Conservation (phyloP, 2,113 vertebrate species). For the Hystrix brachyura region DNA sequence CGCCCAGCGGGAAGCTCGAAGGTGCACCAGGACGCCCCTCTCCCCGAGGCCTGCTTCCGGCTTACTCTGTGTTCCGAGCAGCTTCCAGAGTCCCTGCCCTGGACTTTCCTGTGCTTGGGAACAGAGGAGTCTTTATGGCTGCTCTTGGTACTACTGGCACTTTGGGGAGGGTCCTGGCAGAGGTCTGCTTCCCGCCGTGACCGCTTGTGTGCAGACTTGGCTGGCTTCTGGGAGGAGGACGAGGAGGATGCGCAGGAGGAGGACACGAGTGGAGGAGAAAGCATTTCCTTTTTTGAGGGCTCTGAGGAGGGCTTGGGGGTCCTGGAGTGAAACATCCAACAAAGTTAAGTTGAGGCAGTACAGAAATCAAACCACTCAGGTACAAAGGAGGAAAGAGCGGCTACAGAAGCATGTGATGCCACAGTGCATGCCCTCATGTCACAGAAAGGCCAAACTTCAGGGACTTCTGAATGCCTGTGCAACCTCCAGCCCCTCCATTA, state of each 20-base stretch:
- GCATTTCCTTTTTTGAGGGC: slow-evolving; percentile 85
- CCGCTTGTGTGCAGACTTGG: slow-evolving; percentile 86
- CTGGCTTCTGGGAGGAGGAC: slow-evolving; percentile 79
- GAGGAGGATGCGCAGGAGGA: neutral
- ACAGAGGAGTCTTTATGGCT: slow-evolving; percentile 76
- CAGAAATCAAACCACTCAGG: neutral
- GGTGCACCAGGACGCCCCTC: rapidly evolving
- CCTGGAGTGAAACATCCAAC: slow-evolving; percentile 82
- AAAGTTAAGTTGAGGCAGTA: neutral
- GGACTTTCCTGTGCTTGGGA: slow-evolving; percentile 90
- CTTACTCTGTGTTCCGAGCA: slow-evolving; percentile 85
- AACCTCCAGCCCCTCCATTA: neutral
- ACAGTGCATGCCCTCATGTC: neutral
- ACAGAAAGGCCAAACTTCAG: neutral
- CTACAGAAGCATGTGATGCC: neutral
- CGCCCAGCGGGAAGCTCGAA: neutral
- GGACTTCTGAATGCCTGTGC: neutral
- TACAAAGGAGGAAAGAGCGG: neutral
- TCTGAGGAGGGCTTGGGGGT: slow-evolving; percentile 81
- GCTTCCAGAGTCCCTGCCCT: slow-evolving; percentile 82
- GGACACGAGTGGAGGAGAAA: slow-evolving; percentile 59
- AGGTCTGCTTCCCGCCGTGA: slow-evolving; percentile 72
- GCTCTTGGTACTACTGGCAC: slow-evolving; percentile 78
- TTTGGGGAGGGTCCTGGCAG: slow-evolving; percentile 72
- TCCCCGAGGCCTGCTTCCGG: rapidly evolving